Evolutionary conservation across 1,140 invertebrate species (phyloP), one percentile per base, ranked within the genome.

Genomic region (Monomorium pharaonis): DNA sequence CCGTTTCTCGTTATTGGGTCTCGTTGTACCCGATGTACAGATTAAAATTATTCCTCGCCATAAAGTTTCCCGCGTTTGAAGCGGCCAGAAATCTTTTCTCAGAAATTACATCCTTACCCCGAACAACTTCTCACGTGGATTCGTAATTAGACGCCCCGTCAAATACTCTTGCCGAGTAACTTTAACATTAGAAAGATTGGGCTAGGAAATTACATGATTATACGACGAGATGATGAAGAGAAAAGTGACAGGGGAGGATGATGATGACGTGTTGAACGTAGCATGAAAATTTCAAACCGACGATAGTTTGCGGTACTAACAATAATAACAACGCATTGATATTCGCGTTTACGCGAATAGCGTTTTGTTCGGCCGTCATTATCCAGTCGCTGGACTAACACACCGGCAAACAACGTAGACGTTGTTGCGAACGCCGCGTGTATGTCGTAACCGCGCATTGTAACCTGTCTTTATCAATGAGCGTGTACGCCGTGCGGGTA

Each of bases 381-480:
- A 72, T 74, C 37, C 67, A 58, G 27, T 58, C 56, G 78, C 37
- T 72, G 27, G 51, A 72, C 27, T n/a, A n/a, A 69, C 30, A 37
- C 37, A n/a, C n/a, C n/a, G 47, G 63, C 18, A 42, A 12, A 54
- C 62, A 9, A 27, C 67, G 37, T 58, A n/a, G n/a, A n/a, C 51
- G 67, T 74, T 21, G 67, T 72, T 81, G 58, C 21, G 63, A 56
- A n/a, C 77, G 65, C 24, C 51, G 49, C 2, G 63, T n/a, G n/a
- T n/a, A 6, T 83, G 78, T 83, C 42, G 78, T 74, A 83, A 83
- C n/a, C 51, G 9, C 51, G 37, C 67, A 83, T 83, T 83, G 78
- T 83, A 83, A 74, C 67, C 51, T 72, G 78, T 24, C 67, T 58
- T 83, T 83, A 83, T 83, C 51, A 83, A 83, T 74, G 78, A 72